Evolutionary conservation across 30 jellyfish, hydroid and myxozoan genomes (phyloP).

Genomic region (Sanderia malayensis): DNA sequence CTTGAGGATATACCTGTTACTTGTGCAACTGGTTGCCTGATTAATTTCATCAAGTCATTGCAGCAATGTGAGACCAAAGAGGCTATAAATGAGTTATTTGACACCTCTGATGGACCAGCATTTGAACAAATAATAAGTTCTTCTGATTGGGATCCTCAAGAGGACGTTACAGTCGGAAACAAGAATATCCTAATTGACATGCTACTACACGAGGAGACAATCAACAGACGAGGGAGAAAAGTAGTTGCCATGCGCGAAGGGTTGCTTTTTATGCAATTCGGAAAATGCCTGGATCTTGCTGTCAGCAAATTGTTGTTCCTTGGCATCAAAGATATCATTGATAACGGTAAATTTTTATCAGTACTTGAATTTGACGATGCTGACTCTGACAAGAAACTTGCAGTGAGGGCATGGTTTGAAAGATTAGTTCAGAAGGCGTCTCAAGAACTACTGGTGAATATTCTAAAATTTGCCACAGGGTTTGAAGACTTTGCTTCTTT

Average conservation of each 20-base stretch:
- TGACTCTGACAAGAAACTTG: background rate
- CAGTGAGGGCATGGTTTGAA: background rate
- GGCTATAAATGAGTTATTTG: slow-evolving; percentile 30
- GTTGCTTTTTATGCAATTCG: slow-evolving; percentile 15
- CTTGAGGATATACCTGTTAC: slow-evolving; percentile 25
- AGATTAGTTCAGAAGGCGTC: background rate
- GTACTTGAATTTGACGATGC: background rate
- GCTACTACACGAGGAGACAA: slow-evolving; percentile 25
- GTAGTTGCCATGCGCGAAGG: slow-evolving; percentile 48
- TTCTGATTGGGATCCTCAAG: slow-evolving; percentile 32
- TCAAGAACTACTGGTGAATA: background rate
- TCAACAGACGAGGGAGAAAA: slow-evolving; percentile 39
- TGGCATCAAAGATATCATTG: background rate
- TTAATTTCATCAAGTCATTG: slow-evolving; percentile 19
- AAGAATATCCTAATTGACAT: slow-evolving; percentile 11
- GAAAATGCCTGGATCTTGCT: background rate
- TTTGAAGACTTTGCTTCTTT: background rate
- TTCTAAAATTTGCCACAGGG: background rate
- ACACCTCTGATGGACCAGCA: slow-evolving; percentile 63
- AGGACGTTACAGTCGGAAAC: slow-evolving; percentile 8
- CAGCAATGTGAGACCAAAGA: slow-evolving; percentile 5
- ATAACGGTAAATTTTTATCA: background rate
- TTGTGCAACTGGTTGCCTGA: slow-evolving; percentile 21
- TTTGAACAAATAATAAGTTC: slow-evolving; percentile 39
- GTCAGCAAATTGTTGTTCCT: background rate